Evolutionary conservation across 2,888 invertebrate genomes (phyloP), one percentile per base, ranked within the genome.

Genomic region (Amblyjoppa proteus): DNA sequence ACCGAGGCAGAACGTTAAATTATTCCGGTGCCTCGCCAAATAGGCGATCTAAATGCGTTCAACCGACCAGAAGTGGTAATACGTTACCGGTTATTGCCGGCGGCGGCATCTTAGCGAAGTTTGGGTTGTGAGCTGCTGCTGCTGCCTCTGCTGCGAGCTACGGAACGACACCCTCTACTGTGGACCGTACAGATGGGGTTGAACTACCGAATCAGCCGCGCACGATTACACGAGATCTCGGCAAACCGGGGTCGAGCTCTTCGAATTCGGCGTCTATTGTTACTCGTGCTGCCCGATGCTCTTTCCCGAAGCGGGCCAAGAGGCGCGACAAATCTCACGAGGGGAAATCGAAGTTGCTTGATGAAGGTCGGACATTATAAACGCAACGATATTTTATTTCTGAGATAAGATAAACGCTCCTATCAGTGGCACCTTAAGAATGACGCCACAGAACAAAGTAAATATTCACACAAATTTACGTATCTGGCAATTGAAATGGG

Each of bases 31-130:
- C 89, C 88, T 90, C 91, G 92, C 92, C 92, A 92, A 92, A 92
- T 92, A 91, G 92, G 90, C 92, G 92, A 92, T 92, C 92, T 92
- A 92, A 92, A 92, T 92, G 91, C 91, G 92, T 88, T 92, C 91
- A 90, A 91, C 90, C 91, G 90, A 91, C 90, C 90, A 92, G 91
- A 92, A 92, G 92, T 91, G 91, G 92, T 91, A 91, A 92, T 92
- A 92, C 90, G 91, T 92, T 92, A 91, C 91, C 90, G 87, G 92
- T 92, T 92, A 92, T 92, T 92, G 91, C 91, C 91, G 85, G 88
- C 90, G 90, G 90, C 91, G 90, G 91, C 91, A 91, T 91, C 91
- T 91, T 91, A 91, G 87, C 86, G 86, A 83, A 80, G 84, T 84
- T 84, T 76, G 68, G 83, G 73, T 83, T 77, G 80, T 38, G 76